phyloP scores from a whole-genome alignment of 2,113 vertebrate genomes.

The Chamaetylas fuelleborni region DNA sequence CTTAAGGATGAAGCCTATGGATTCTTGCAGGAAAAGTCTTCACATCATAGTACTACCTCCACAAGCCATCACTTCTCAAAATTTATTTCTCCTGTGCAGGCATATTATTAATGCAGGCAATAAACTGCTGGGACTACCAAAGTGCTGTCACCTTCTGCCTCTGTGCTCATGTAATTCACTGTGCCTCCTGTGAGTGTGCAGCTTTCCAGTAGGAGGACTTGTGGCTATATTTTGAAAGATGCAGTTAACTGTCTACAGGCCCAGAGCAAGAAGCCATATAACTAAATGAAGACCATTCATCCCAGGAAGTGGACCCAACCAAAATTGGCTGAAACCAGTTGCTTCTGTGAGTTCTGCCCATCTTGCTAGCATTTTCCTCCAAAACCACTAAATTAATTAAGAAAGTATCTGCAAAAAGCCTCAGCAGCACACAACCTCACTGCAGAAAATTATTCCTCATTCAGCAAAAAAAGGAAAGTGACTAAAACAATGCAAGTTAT shows the following conservation, averaged over 20 bases:
- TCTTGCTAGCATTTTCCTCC: neutral
- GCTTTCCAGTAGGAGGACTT: neutral
- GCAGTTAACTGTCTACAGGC: neutral
- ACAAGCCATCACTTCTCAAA: neutral
- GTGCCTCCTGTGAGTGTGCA: neutral
- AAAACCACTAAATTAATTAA: neutral
- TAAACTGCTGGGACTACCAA: neutral
- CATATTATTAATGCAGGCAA: neutral
- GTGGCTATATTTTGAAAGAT: neutral
- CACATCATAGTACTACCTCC: neutral
- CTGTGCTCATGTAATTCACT: neutral
- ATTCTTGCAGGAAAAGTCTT: neutral
- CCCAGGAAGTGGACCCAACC: neutral
- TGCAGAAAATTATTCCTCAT: neutral
- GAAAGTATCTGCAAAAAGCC: neutral
- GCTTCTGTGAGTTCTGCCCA: neutral
- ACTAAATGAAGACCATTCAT: neutral
- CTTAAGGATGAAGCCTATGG: neutral
- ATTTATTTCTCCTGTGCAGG: neutral
- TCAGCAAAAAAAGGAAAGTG: conserved; percentile 27
- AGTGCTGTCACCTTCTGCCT: neutral
- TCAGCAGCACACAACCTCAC: neutral
- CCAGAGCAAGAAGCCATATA: neutral
- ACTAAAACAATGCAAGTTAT: conserved; percentile 20
- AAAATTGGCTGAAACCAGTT: neutral